These are phyloP conservation scores for Dermolepida albohirtum DNA, from an alignment of 2,888 invertebrate genomes.

Conservation along the genomic window DNA sequence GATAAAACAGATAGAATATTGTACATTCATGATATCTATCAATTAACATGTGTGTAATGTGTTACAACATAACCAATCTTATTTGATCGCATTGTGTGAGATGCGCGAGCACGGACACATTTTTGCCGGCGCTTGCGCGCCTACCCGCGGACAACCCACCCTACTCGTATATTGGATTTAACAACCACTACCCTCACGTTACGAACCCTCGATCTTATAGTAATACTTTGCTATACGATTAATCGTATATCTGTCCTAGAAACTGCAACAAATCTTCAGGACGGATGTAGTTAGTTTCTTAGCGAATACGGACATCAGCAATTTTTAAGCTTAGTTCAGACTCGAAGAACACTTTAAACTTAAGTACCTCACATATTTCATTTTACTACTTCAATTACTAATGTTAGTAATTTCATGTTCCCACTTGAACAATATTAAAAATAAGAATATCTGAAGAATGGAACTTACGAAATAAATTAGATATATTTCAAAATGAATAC, in stretches of 20 bases:
- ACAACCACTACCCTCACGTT: conserved; percentile 25
- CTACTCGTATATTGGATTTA: conserved; percentile 40
- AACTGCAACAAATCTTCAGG: conserved; percentile 22
- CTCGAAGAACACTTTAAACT: no score
- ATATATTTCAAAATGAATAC: no score
- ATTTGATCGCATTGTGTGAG: conserved; percentile 45
- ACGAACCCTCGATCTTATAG: conserved; percentile 12
- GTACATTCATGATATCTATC: conserved; percentile 55
- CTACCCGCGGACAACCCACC: conserved; percentile 47
- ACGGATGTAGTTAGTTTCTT: background rate
- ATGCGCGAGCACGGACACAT: conserved; percentile 47
- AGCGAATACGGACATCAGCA: no score
- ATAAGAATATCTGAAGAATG: background rate
- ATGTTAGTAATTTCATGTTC: background rate
- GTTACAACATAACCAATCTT: conserved; percentile 60
- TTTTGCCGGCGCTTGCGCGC: conserved; percentile 49
- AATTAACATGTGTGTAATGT: conserved; percentile 55
- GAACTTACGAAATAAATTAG: no score
- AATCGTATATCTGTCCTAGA: background rate
- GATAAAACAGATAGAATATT: conserved; percentile 56
- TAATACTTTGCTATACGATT: conserved; percentile 24
- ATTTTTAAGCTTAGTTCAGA: no score
- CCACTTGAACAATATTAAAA: background rate
- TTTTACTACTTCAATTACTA: no score
- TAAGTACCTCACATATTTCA: no score